phyloP scores from a whole-genome alignment of 1,140 invertebrate species.

The Danaus plexippus region DNA sequence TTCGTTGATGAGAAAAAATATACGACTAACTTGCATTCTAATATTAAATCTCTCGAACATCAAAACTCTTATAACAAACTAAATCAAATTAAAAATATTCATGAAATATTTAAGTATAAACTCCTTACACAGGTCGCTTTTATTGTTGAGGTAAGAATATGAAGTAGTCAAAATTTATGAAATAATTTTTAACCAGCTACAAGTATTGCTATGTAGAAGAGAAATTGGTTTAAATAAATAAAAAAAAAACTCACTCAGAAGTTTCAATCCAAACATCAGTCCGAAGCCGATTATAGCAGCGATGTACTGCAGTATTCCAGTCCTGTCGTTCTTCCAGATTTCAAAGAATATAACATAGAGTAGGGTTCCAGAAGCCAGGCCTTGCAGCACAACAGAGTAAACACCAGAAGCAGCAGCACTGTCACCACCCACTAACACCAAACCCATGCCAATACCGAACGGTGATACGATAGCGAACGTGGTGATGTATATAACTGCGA shows the following conservation, averaged over 20 bases:
- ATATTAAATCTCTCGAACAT: too few species aligned
- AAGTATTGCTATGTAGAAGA: too few species aligned
- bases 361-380: conserved; percentile 88
- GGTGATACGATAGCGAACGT: conserved; percentile 87
- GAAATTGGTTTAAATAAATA: too few species aligned
- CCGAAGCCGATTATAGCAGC: conserved; percentile 82
- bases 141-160: conserved; percentile 1
- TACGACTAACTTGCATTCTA: too few species aligned
- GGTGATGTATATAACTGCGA: conserved; percentile 79
- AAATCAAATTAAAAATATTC: conserved; percentile 8
- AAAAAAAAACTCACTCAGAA: conserved; percentile 78
- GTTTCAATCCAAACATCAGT: conserved; percentile 83
- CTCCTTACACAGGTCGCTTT: too few species aligned
- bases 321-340: conserved; percentile 84
- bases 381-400: conserved; percentile 81
- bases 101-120: too few species aligned
- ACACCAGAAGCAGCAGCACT: conserved; percentile 73
- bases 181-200: neutral
- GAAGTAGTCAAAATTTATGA: conserved; percentile 5
- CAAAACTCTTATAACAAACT: neutral
- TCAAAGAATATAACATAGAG: conserved; percentile 94
- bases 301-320: conserved; percentile 79
- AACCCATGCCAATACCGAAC: conserved; percentile 82
- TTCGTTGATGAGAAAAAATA: neutral
- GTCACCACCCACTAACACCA: conserved; percentile 73